These are phyloP conservation scores for Atta cephalotes DNA, from an alignment of 1,140 invertebrate genomes.

Conservation along the genomic window DNA sequence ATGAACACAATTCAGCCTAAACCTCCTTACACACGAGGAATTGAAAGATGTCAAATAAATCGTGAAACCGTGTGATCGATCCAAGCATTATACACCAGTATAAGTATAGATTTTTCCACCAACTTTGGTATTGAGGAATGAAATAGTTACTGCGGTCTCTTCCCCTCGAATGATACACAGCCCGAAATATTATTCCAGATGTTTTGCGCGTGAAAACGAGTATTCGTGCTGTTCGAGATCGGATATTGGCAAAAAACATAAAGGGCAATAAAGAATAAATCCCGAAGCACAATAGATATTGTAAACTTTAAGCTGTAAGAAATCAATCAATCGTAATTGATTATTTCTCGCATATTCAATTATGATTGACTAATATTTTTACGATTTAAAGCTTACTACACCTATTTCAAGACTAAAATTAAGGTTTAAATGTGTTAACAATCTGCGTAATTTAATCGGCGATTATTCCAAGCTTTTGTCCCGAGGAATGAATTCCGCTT, in stretches of 20 bases:
- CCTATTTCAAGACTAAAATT: too few relatives aligned
- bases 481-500: background rate
- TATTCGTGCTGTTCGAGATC: background rate
- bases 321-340: too few relatives aligned
- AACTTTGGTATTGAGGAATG: background rate
- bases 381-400: too few relatives aligned
- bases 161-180: background rate
- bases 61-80: background rate
- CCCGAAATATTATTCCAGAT: conserved; percentile 49
- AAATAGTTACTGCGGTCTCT: conserved; percentile 2
- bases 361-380: too few relatives aligned
- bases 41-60: background rate
- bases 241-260: background rate
- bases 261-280: conserved; percentile 12
- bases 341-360: too few relatives aligned
- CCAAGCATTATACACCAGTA: background rate
- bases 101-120: background rate
- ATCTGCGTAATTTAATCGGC: background rate
- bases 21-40: background rate
- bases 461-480: background rate
- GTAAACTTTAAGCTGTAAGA: too few relatives aligned
- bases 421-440: background rate
- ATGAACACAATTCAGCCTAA: background rate
- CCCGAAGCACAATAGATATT: too few relatives aligned
- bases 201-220: background rate